Conservation (phyloP, 2,113 vertebrate genomes). For the Proterorhinus semilunaris region DNA sequence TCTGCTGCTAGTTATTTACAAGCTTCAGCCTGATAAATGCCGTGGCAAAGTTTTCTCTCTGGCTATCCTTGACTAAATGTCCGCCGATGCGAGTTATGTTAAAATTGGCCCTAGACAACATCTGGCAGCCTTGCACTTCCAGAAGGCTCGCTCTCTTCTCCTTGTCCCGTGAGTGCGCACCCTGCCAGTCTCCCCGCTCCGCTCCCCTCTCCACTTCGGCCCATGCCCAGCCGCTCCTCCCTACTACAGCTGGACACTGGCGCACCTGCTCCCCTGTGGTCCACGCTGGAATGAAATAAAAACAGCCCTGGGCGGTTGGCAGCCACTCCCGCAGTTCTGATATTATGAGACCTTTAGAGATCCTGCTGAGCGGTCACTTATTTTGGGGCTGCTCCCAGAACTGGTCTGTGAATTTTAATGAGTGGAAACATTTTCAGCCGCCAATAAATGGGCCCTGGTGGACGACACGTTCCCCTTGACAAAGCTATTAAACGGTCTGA, state of each 20-base stretch:
- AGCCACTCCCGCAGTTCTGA: conserved; percentile 42
- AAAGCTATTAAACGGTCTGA: not conserved
- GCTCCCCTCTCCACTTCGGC: not conserved
- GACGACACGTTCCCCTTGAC: not conserved
- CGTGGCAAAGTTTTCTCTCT: conserved; percentile 27
- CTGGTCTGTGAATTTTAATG: conserved; percentile 30
- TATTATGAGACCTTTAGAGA: conserved; percentile 57
- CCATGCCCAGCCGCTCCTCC: conserved; percentile 8
- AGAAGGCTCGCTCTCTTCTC: conserved; percentile 45
- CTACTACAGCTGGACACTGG: conserved; percentile 50
- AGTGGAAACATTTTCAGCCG: conserved; percentile 17
- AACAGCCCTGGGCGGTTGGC: conserved; percentile 42
- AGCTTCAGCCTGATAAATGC: conserved; percentile 14
- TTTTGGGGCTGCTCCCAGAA: conserved; percentile 28
- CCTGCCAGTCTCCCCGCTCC: conserved; percentile 26
- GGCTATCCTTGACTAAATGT: conserved; percentile 6
- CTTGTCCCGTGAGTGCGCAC: conserved; percentile 23
- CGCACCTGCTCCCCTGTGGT: conserved; percentile 22
- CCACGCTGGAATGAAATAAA: conserved; percentile 47
- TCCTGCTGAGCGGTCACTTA: conserved; percentile 31
- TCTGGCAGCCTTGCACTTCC: conserved; percentile 48
- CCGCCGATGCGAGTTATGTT: conserved; percentile 16
- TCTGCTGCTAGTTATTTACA: too few relatives aligned
- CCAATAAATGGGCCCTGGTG: conserved; percentile 8
- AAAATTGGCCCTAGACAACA: conserved; percentile 41